Evolutionary conservation across 1,140 invertebrate species (phyloP), one percentile per base, ranked within the genome.

Genomic region (Plodia interpunctella): DNA sequence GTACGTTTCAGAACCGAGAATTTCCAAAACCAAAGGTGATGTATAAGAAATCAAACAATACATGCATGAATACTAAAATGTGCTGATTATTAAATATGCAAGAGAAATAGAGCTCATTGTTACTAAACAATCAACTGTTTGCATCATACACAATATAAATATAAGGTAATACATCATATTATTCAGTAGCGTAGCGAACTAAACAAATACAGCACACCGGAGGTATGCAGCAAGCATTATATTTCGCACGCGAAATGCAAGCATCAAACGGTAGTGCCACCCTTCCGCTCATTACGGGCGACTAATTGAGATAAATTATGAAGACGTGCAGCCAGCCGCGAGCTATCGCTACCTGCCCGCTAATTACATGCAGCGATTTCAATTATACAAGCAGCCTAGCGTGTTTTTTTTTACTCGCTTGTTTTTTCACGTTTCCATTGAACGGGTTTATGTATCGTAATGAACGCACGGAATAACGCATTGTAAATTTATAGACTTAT

Each of bases 251-350:
- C 19, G 30, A 63, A 52, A 38, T 53, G 57, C 54, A 63, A 55
- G 56, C 17, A 21, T 25, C 38, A 21, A 53, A 65, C 63, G 62
- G 63, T 55, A 64, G 66, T 58, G 66, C 55, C 75, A 67, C 72
- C 72, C 78, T 86, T 86, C 80, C 83, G 73, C 81, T 80, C 78
- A 81, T 83, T 83, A 83, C 76, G 69, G 74, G 55, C 72, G 75
- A 79, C 81, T 87, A 87, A 87, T 87, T 87, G 83, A 80, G 80
- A 87, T 83, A 80, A 83, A 87, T 84, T 81, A 84, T 82, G 80
- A 83, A 84, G 81, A 87, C 75, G 77, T 81, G 79, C 72, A 72
- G 65, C 71, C 68, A 68, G 75, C 76, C 66, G 69, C 74, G 69
- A 75, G 76, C 76, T 70, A 80, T 80, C 77, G 74, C 72, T 68